Conservation (phyloP, 2,888 invertebrate genomes). For the Dorcus hopei region DNA sequence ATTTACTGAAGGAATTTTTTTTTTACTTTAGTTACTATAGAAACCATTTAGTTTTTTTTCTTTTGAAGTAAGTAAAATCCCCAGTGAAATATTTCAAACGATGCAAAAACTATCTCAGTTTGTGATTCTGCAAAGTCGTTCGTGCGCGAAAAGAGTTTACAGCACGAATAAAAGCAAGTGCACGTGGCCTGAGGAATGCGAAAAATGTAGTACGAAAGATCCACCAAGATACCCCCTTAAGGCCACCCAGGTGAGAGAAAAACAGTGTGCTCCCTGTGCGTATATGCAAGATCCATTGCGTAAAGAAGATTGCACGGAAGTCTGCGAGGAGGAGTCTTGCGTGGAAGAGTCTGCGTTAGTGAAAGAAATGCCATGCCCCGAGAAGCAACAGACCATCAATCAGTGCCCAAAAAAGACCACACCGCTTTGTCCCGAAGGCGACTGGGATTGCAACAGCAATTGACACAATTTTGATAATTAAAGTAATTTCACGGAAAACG, state of each 20-base stretch:
- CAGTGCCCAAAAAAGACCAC: slow-evolving; percentile 2
- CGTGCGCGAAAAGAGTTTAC: no score
- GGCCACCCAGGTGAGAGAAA: slow-evolving; percentile 7
- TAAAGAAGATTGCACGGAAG: background rate
- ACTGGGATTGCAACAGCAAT: slow-evolving; percentile 5
- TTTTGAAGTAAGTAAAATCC: no score
- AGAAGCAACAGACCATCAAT: slow-evolving; percentile 5
- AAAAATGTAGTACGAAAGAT: slow-evolving; percentile 9
- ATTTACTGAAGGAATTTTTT: no score
- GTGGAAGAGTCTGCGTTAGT: no score
- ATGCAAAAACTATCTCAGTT: no score
- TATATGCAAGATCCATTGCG: background rate
- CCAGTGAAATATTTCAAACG: no score
- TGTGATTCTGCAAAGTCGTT: no score
- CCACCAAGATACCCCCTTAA: slow-evolving; percentile 3
- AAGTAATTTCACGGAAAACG: no score
- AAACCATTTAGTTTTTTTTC: no score
- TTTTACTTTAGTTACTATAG: no score
- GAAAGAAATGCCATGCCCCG: background rate
- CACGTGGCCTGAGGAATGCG: background rate
- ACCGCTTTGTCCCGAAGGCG: slow-evolving; percentile 7
- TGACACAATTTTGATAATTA: no score
- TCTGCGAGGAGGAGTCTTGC: background rate
- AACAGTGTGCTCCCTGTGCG: slow-evolving; percentile 7
- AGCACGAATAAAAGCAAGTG: no score